These are phyloP conservation scores for Sceloporus undulatus DNA, from an alignment of 2,113 vertebrate genomes.

Conservation along the genomic window DNA sequence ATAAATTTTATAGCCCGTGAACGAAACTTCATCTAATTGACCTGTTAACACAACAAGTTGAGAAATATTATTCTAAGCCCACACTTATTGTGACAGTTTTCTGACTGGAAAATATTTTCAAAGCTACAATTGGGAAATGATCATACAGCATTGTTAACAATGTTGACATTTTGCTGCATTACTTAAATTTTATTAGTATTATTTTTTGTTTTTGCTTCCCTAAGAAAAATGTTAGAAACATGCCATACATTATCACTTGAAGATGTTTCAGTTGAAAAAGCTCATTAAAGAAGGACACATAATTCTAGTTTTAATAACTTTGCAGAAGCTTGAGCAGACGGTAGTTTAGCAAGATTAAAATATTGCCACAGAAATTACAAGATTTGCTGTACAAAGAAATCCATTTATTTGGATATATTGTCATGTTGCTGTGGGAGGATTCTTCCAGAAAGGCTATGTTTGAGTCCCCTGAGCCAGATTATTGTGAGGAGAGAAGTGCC, in stretches of 20 bases:
- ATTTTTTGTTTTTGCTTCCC: conserved; percentile 9
- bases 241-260: conserved; percentile 29
- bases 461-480: too few species aligned
- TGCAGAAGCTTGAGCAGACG: conserved; percentile 10
- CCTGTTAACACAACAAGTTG: too few species aligned
- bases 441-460: too few species aligned
- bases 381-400: not conserved
- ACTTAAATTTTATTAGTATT: not conserved
- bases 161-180: not conserved
- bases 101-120: not conserved
- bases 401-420: not conserved
- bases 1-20: too few species aligned
- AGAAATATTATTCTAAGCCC: too few species aligned
- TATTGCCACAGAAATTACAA: not conserved
- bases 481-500: too few species aligned
- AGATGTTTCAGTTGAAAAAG: conserved; percentile 25
- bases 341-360: conserved; percentile 4
- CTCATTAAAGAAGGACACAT: conserved; percentile 17
- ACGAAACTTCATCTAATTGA: too few species aligned
- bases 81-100: too few species aligned
- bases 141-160: not conserved
- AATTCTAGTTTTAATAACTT: conserved; percentile 31
- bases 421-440: too few species aligned
- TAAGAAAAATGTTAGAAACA: not conserved
- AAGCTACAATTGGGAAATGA: not conserved